phyloP scores from a whole-genome alignment of 2,888 invertebrate species.

The Erynnis tages region DNA sequence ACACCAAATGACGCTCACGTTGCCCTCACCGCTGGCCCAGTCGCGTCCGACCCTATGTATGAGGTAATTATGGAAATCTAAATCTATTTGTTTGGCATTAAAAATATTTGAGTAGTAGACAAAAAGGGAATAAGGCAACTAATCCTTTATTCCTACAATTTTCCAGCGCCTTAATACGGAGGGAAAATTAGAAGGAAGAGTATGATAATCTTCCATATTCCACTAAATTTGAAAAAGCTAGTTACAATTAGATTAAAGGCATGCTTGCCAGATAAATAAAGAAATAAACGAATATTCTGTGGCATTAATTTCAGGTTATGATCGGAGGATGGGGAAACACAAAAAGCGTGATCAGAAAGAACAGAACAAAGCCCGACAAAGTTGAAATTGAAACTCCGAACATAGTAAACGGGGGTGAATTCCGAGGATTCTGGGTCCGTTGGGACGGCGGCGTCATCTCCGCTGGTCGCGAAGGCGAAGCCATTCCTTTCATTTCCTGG shows the following conservation, averaged over 20 bases:
- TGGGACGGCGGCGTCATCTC: constrained; percentile 86
- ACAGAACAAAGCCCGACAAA: constrained; percentile 88
- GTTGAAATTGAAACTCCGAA: constrained; percentile 86
- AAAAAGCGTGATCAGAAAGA: constrained; percentile 91
- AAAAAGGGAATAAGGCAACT: too few species aligned
- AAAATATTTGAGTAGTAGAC: too few species aligned
- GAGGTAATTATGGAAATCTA: constrained; percentile 82
- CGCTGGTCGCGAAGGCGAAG: constrained; percentile 87
- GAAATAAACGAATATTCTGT: too few species aligned
- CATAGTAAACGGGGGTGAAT: constrained; percentile 87
- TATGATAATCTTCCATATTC: too few species aligned
- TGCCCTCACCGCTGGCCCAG: constrained; percentile 87
- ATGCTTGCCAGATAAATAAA: too few species aligned
- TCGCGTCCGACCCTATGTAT: constrained; percentile 88
- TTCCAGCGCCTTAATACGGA: too few species aligned
- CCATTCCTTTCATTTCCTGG: constrained; percentile 87
- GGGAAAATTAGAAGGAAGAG: too few species aligned
- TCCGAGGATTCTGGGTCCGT: constrained; percentile 92
- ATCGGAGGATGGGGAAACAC: constrained; percentile 94
- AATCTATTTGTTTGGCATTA: too few species aligned
- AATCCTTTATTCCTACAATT: too few species aligned
- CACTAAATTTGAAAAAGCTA: too few species aligned
- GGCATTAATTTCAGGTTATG: constrained; percentile 81
- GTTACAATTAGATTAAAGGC: too few species aligned
- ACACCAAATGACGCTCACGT: constrained; percentile 92